Evolutionary conservation across 2,888 invertebrate genomes (phyloP), one percentile per base, ranked within the genome.

Genomic region (Hanleya hanleyi): DNA sequence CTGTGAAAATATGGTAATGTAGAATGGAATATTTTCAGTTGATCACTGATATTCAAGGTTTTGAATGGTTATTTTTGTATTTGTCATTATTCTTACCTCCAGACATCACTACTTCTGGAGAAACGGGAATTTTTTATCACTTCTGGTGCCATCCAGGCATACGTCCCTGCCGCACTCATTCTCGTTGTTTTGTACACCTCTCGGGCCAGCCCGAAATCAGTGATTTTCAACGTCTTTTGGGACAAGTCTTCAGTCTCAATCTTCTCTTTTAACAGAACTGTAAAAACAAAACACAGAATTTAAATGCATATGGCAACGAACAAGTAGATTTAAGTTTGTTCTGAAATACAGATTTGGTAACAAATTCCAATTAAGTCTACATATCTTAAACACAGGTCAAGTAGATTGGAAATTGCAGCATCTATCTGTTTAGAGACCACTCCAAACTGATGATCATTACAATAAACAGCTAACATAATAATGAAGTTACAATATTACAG

Each of bases 101-200:
- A 98, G 78, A 98, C 97, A 92, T 98, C 98, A 80, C 97, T 97
- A 64, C 96, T 96, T 92, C 96, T 97, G 57, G 96, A 96, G 91
- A 96, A 97, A 67, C 94, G 95, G 65, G 96, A 96, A 87, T 94
- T 94, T 89, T 95, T 96, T 90, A 96, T 96, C 80, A 97, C 97
- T 93, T 98, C 98, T 18, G 98, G 98, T 50, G 98, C 97, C 98
- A 98, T 98, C 98, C 98, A 98, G 67, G 98, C 98, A 91, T 98
- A 98, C 0, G 98, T 98, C 74, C 98, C 98, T 36, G 98, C 98
- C 32, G 97, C 96, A 32, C 97, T 98, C 97, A 98, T 98, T 86
- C 96, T 93, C 62, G 98, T 98, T 70, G 98, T 98, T 91, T 97
- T 96, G 92, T 97, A 96, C 76, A 97, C 96, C 91, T 98, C 98